Conservation (phyloP, 1,140 invertebrate species). For the Bombus superbus region DNA sequence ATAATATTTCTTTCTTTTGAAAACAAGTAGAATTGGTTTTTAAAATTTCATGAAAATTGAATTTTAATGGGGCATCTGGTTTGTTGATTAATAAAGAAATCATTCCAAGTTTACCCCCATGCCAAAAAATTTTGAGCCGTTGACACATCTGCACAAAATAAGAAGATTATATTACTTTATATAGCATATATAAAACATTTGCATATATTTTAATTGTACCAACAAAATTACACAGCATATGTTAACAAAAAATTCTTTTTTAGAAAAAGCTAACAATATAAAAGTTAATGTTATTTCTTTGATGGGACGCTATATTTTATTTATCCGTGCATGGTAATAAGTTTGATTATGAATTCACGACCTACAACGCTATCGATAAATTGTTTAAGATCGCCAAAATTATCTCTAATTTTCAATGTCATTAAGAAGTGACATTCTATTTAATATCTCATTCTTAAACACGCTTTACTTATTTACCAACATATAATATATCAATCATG, state of each 20-base stretch:
- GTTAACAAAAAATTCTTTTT: neutral
- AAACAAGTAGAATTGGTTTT: neutral
- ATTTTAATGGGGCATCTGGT: constrained; percentile 88
- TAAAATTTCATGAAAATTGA: constrained; percentile 82
- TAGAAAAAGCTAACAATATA: no score
- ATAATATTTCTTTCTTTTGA: neutral
- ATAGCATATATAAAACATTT: neutral
- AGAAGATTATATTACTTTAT: constrained; percentile 39
- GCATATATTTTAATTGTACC: neutral
- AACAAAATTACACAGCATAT: neutral
- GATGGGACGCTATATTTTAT: no score
- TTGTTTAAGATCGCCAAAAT: no score
- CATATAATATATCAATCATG: no score
- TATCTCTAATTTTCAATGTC: no score
- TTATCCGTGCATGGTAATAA: no score
- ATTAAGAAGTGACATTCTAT: no score
- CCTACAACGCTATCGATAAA: no score
- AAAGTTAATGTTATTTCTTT: no score
- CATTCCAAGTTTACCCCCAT: constrained; percentile 85
- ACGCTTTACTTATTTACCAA: no score
- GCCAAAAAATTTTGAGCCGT: constrained; percentile 88
- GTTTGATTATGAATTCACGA: no score
- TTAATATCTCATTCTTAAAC: no score
- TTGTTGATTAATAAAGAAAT: constrained; percentile 90
- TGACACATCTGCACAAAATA: constrained; percentile 85